Evolutionary conservation across 2,888 invertebrate genomes (phyloP), one percentile per base, ranked within the genome.

Genomic region (Sipha maydis): DNA sequence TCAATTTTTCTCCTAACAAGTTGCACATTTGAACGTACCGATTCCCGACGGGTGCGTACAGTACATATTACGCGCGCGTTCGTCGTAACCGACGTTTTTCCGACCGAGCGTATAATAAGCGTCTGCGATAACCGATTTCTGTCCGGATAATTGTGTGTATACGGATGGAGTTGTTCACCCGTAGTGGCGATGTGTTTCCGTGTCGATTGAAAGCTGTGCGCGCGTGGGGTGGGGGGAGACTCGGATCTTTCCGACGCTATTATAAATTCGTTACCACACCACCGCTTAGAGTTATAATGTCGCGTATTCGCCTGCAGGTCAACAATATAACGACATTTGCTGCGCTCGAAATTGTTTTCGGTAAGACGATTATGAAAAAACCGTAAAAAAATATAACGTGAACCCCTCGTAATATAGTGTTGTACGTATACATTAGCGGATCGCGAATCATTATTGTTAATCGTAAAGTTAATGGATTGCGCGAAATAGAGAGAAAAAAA

Each of bases 221-320:
- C 61, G 34, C 34, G 25, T 5, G 25, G 9, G 61, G 25, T 21
- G 25, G 25, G 25, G 1, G 25, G 25, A 4, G 25, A 61, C 61
- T 48, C 48, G 21, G 21, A 61, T 61, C 21, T 61, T 8, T 69
- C 11, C 28, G 71, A 41, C 76, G 76, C n/a, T 38, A 76, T 76
- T 76, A 76, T 76, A 41, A 76, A 76, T 38, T 38, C 38, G 76
- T 76, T 76, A 76, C 41, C 76, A 61, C 61, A 19, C 5, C 25
- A 25, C 61, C 3, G 25, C 1, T 61, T 11, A 11, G 14, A 28
- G 31, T 71, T 28, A 71, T 71, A 17, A 71, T 71, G 71, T 71
- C 71, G 28, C 28, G 9, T 71, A 14, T 71, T 71, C 71, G 17
- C 14, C 71, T 14, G 71, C 28, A 4, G 71, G 71, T 71, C 71